These are phyloP conservation scores for Tenthredo mesomela DNA, from an alignment of 2,888 invertebrate species.

Conservation along the genomic window DNA sequence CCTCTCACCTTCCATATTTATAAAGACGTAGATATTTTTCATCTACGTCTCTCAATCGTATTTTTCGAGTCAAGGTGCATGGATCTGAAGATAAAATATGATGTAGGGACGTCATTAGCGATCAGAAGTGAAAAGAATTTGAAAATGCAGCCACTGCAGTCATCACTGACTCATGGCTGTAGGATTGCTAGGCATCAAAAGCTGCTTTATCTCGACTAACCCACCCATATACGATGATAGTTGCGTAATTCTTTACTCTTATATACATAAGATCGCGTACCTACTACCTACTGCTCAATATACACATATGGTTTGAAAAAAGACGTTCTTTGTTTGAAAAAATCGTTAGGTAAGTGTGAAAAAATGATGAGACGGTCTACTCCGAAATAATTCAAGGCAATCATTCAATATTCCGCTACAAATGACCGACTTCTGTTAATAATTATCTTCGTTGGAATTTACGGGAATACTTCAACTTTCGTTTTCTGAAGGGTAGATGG, in stretches of 20 bases:
- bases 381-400: neutral
- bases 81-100: neutral
- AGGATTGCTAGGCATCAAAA: too few species aligned
- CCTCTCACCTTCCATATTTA: neutral
- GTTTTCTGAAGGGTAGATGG: neutral
- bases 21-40: neutral
- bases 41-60: neutral
- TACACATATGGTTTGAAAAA: too few species aligned
- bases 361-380: neutral
- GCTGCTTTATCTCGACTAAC: too few species aligned
- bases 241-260: too few species aligned
- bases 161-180: neutral
- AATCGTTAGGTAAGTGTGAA: neutral
- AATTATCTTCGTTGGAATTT: neutral
- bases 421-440: neutral
- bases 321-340: too few species aligned
- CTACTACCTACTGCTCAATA: too few species aligned
- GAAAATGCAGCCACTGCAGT: neutral
- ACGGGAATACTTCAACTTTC: neutral
- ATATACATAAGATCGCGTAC: too few species aligned
- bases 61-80: neutral
- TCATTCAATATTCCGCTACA: neutral
- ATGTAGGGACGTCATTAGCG: constrained; percentile 6
- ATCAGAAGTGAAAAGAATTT: neutral
- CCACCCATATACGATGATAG: too few species aligned